These are phyloP conservation scores for Zaprionus obscuricornis DNA, from an alignment of 2,888 invertebrate species.

Conservation along the genomic window DNA sequence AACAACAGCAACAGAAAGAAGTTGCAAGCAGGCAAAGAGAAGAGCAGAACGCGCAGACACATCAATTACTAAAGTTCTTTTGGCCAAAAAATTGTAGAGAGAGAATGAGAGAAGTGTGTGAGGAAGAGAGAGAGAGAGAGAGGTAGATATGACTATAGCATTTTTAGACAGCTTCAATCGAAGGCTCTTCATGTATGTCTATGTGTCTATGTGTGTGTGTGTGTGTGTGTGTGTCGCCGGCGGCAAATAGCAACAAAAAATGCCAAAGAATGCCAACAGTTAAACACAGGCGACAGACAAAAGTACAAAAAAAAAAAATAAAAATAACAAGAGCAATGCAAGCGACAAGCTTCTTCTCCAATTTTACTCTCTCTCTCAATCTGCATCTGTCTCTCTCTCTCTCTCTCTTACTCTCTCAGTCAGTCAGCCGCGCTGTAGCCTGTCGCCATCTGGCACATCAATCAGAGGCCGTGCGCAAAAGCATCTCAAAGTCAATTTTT, in stretches of 20 bases:
- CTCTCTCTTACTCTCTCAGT: too few relatives aligned
- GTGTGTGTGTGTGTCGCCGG: slow-evolving; percentile 1
- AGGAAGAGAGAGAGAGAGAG: not conserved
- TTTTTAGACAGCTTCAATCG: slow-evolving; percentile 45
- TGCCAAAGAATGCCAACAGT: slow-evolving; percentile 13
- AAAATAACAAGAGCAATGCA: too few relatives aligned
- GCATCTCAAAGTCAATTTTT: slow-evolving; percentile 70
- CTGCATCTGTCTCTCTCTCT: not conserved
- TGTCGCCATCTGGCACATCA: slow-evolving; percentile 49
- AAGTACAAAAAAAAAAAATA: slow-evolving; percentile 17
- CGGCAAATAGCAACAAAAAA: slow-evolving; percentile 8
- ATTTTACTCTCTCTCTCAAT: not conserved
- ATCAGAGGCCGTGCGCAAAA: slow-evolving; percentile 47
- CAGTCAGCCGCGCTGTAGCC: not conserved
- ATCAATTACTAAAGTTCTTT: slow-evolving; percentile 57
- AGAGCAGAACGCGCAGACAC: slow-evolving; percentile 59
- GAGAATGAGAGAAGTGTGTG: slow-evolving; percentile 7
- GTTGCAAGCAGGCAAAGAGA: slow-evolving; percentile 20
- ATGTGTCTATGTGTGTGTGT: not conserved
- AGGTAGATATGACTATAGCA: slow-evolving; percentile 9
- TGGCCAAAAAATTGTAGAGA: too few relatives aligned
- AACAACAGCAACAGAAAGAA: not conserved
- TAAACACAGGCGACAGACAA: slow-evolving; percentile 8
- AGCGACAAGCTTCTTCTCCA: too few relatives aligned
- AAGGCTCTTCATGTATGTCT: slow-evolving; percentile 16